Percentiles rank a stretch among this genome's conserved stretches.
phyloP scores from a whole-genome alignment of 2,888 invertebrate species.

The Lithophane semibrunnea region DNA sequence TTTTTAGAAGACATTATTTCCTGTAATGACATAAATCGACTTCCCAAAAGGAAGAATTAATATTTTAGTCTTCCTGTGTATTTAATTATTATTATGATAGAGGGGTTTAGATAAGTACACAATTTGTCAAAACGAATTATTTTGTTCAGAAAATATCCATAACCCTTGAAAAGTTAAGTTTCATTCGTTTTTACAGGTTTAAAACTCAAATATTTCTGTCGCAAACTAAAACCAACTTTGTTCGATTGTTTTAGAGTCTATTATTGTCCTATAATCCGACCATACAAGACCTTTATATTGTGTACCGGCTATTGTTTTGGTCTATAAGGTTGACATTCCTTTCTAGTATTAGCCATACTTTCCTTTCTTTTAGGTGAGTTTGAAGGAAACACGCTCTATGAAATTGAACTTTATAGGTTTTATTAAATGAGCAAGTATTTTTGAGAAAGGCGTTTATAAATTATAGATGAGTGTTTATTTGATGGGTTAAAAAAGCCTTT shows the following conservation, averaged over 20 bases:
- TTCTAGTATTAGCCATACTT: conserved; percentile 59
- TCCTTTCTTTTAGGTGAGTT: conserved; percentile 58
- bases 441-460: conserved; percentile 71
- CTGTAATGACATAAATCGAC: no score
- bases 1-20: not conserved
- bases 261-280: conserved; percentile 18
- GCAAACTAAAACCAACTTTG: conserved; percentile 38
- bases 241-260: conserved; percentile 21
- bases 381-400: conserved; percentile 60
- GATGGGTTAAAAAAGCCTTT: conserved; percentile 65
- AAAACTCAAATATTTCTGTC: not conserved
- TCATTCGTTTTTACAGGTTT: not conserved
- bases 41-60: no score
- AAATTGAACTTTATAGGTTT: conserved; percentile 69
- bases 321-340: conserved; percentile 71
- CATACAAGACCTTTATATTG: conserved; percentile 41
- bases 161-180: not conserved
- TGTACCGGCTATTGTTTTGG: conserved; percentile 70
- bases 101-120: no score
- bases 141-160: conserved; percentile 3
- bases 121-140: not conserved
- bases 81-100: no score
- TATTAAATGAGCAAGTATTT: conserved; percentile 66
- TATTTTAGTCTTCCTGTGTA: no score
- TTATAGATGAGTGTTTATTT: conserved; percentile 67